Base-by-base conservation (phyloP, 2,888 invertebrate genomes). In the Cheiracanthium punctorium region DNA sequence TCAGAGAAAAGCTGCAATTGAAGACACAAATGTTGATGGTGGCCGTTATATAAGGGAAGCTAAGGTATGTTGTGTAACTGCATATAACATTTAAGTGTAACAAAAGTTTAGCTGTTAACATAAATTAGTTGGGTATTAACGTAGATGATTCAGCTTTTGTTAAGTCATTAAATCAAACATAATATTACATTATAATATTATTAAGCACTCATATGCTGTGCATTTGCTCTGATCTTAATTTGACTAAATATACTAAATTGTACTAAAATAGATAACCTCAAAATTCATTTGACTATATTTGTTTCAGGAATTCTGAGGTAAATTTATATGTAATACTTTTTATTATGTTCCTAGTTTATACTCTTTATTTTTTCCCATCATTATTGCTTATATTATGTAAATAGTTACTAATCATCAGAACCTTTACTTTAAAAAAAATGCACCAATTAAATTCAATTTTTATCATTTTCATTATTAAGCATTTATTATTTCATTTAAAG, bases 31-130 rank as follows among this genome's bases (percentile, higher is more conserved):
- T 93, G 94, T 96, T 90, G 96, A 96, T 91, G 98, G 98, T 91
- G 98, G 98, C 90, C 95, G 97, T 92, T 96, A 96, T 93, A 97
- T 99, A 91, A 95, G 98, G 89, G 98, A 98, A 94, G 98, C 98
- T 91, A 98, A 98, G 97, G 98, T 98, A 95, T 95, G 93, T 80
- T 14, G 24, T 72, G 65, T 80, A 75, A 71, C 71, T 37, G 41
- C 41, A 48, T 76, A n/a, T n/a, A 80, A 86, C 80, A 41, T n/a
- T 30, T 29, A 72, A 29, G 8, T 48, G 24, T 29, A 41, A 48
- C 65, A 28, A 58, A 17, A 65, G 29, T 81, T 52, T 76, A 48
- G 82, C 76, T 48, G 71, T 71, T 64, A 75, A 64, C 52, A 30
- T 75, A 33, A 10, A 48, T 76, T 71, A 76, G 74, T 65, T 43